Evolutionary conservation across 1,140 invertebrate species (phyloP), one percentile per base, ranked within the genome.

Genomic region (Scaptodrosophila lebanonensis): DNA sequence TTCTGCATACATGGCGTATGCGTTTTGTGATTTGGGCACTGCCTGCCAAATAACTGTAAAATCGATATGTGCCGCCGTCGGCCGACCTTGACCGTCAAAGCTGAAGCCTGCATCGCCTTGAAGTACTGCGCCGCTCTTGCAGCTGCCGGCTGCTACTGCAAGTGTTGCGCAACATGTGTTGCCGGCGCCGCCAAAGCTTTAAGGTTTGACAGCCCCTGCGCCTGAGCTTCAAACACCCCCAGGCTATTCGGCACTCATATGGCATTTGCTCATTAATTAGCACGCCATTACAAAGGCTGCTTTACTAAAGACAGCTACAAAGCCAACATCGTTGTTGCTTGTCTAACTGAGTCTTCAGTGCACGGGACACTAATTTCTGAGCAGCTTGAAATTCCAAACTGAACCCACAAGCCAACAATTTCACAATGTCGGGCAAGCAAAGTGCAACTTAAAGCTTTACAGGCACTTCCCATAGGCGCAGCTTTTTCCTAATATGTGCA

Each of bases 291-390:
- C n/a, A n/a, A n/a, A n/a, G n/a, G 54, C 64, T 40, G 63, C 25
- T 71, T n/a, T n/a, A n/a, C n/a, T n/a, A n/a, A n/a, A 39, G 43
- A 42, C 36, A 40, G 35, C 32, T 53, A 44, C 43, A 25, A 16
- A 58, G 62, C 33, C 58, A n/a, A n/a, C 66, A 48, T 71, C 58
- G 56, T 44, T 39, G 36, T 47, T 6, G 50, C 27, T 53, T 43
- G 51, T 67, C 59, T 77, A 77, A 79, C 29, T 62, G 44, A 58
- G 67, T 60, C 72, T 77, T 72, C 58, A 45, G 20, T 36, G n/a
- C n/a, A n/a, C n/a, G n/a, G n/a, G n/a, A n/a, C n/a, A n/a, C n/a
- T n/a, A n/a, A n/a, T n/a, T n/a, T n/a, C n/a, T n/a, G n/a, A n/a
- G n/a, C n/a, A n/a, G n/a, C n/a, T n/a, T n/a, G n/a, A n/a, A n/a